Conservation (phyloP, 2,888 invertebrate genomes). For the Melanargia galathea region DNA sequence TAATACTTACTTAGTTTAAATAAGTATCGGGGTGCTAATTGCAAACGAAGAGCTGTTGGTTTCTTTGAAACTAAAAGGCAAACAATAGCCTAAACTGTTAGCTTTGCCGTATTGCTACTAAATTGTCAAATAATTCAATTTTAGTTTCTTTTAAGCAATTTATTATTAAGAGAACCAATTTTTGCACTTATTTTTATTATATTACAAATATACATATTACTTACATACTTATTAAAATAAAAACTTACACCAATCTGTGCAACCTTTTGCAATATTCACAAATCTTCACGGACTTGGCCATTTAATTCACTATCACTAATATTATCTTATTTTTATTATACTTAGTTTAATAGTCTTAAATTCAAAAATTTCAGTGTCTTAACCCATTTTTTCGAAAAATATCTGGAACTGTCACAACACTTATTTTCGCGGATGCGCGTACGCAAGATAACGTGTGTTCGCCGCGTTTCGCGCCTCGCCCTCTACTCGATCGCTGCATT, state of each 20-base stretch:
- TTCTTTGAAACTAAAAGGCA: background rate
- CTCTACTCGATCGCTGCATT: conserved; percentile 11
- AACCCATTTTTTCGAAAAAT: conserved; percentile 20
- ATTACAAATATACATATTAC: background rate
- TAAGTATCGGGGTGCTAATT: background rate
- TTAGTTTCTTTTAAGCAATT: too few relatives aligned
- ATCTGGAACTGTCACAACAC: background rate
- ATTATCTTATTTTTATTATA: background rate
- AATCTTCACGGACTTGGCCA: background rate
- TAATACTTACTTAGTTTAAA: too few relatives aligned
- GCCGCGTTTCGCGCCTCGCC: conserved; percentile 1
- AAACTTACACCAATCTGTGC: conserved; percentile 9
- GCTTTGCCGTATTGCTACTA: too few relatives aligned
- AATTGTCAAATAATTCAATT: too few relatives aligned
- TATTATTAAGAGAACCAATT: too few relatives aligned
- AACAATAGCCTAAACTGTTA: background rate
- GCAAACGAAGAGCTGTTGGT: background rate
- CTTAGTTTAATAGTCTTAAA: background rate
- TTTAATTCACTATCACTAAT: background rate
- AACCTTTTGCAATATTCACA: background rate
- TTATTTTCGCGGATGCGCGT: background rate
- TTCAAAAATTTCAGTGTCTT: background rate
- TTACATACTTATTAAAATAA: background rate
- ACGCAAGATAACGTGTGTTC: background rate
- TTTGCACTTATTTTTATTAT: too few relatives aligned